These are phyloP conservation scores for Lordiphosa andalusiaca DNA, from an alignment of 2,888 invertebrate genomes.

Conservation along the genomic window DNA sequence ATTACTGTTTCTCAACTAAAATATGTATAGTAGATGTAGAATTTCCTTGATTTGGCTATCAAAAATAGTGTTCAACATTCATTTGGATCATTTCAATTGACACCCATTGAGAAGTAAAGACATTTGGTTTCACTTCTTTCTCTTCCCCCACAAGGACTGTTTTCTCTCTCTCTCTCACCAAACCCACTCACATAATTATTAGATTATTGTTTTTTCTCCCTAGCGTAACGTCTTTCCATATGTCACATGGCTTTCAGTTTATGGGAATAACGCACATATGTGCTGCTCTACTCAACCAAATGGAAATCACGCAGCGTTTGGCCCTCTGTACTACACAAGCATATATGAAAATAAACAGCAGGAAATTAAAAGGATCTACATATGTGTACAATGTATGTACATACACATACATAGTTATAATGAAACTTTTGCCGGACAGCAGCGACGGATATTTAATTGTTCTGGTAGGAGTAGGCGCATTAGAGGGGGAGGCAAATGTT, in stretches of 20 bases:
- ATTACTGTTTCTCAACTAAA: too few relatives aligned
- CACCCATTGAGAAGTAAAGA: too few relatives aligned
- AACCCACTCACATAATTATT: slow-evolving; percentile 43
- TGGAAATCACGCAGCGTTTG: slow-evolving; percentile 67
- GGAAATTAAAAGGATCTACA: slow-evolving; percentile 69
- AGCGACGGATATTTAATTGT: slow-evolving; percentile 63
- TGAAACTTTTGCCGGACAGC: slow-evolving; percentile 41
- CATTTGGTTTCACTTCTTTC: too few relatives aligned
- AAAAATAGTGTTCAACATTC: too few relatives aligned
- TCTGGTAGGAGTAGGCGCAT: slow-evolving; percentile 18
- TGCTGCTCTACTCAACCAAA: slow-evolving; percentile 28
- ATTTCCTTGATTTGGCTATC: too few relatives aligned
- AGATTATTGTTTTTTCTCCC: slow-evolving; percentile 43
- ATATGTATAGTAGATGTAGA: too few relatives aligned
- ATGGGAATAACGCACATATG: slow-evolving; percentile 67
- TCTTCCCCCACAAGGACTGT: too few relatives aligned
- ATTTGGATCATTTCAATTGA: too few relatives aligned
- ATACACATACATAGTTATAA: slow-evolving; percentile 34
- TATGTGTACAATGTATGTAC: slow-evolving; percentile 22
- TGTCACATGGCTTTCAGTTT: slow-evolving; percentile 45
- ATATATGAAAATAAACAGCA: slow-evolving; percentile 67
- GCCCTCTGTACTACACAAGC: slow-evolving; percentile 15
- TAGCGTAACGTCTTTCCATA: slow-evolving; percentile 14
- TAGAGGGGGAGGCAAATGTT: background rate
- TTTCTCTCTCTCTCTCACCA: too few relatives aligned